phyloP scores from a whole-genome alignment of 2,797 vertebrate species.

The Leucoraja ocellata region DNA sequence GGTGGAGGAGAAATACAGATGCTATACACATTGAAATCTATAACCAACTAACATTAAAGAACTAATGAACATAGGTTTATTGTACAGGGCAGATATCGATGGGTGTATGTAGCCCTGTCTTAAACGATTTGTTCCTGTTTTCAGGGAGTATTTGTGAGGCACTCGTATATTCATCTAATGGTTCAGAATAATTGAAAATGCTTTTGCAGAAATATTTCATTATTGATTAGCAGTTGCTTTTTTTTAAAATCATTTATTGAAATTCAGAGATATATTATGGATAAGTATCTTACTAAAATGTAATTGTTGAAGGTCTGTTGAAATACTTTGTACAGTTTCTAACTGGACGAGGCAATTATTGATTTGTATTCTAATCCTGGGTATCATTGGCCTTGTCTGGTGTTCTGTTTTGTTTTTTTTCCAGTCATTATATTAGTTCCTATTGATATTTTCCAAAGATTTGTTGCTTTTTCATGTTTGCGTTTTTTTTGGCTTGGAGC shows the following conservation, averaged over 20 bases:
- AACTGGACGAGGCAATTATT: neutral
- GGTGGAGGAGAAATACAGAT: neutral
- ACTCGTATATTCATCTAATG: neutral
- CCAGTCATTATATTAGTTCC: neutral
- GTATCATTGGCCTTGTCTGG: neutral
- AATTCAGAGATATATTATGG: neutral
- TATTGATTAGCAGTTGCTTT: neutral
- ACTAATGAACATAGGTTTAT: neutral
- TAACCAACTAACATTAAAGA: neutral
- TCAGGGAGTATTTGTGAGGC: neutral
- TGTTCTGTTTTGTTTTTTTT: neutral
- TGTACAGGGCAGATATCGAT: neutral
- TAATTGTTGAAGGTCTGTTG: neutral
- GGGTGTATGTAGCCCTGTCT: neutral
- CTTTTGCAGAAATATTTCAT: constrained; percentile 7
- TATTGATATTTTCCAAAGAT: neutral
- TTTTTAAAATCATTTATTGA: neutral
- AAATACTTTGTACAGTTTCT: neutral
- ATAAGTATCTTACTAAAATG: neutral
- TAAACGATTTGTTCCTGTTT: neutral
- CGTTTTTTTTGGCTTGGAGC: neutral
- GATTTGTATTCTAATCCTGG: neutral
- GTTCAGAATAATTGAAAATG: neutral
- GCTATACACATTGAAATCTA: neutral
- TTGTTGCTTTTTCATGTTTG: neutral